Evolutionary conservation across 2,888 invertebrate genomes (phyloP), one percentile per base, ranked within the genome.

Genomic region (Tetropium fuscum): DNA sequence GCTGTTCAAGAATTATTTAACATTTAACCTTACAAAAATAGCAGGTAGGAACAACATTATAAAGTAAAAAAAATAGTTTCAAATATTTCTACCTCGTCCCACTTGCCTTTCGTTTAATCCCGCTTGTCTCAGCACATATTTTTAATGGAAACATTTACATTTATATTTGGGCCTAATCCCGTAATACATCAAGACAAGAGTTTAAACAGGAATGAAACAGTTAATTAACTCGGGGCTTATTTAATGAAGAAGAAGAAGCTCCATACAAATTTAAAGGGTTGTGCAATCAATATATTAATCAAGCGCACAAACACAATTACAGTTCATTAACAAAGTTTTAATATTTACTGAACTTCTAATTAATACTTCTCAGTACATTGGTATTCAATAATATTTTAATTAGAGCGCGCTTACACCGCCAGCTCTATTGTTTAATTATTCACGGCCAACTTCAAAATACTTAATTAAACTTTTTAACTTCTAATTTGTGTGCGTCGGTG

Each of bases 261-360:
- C 70, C 69, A 71, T 73, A 73, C 71, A 75, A 76, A 76, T 75
- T 74, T 72, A 70, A 74, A 74, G 78, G 78, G 78, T 77, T 78
- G 73, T 75, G 78, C 76, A 80, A 80, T 80, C 79, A 78, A 80
- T 80, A 79, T 77, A 79, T 79, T 80, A 78, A 78, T 80, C 79
- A 80, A 78, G 78, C 76, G 76, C 74, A 77, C 78, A 80, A 80
- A 80, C 80, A 79, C 80, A 79, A 79, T 80, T 79, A 79, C 77
- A 77, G 77, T 79, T 79, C 77, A 79, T 79, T 78, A 78, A 78
- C 76, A 74, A 80, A 80, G 78, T 80, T 80, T 78, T 79, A 79
- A 80, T 80, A 79, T 80, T 80, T 80, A 77, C 78, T 75, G 77
- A 79, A 79, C 80, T 78, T 78, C 78, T 78, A 79, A 80, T 80